Percentiles rank a stretch among this genome's conserved stretches.
These are phyloP conservation scores for Mohoua ochrocephala DNA, from an alignment of 2,113 vertebrate genomes.

Conservation along the genomic window DNA sequence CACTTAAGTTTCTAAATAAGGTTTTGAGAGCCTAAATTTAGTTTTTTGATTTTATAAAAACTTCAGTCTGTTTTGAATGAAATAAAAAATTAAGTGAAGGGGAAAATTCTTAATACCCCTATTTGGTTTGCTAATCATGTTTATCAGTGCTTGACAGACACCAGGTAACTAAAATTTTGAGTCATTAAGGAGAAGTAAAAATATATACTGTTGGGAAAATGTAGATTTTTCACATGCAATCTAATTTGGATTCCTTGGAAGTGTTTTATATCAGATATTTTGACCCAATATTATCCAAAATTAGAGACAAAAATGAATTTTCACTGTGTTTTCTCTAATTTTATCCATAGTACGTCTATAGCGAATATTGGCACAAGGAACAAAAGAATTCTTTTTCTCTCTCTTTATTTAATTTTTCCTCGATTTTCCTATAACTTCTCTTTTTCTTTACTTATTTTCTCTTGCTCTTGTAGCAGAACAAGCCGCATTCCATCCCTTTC, in stretches of 20 bases:
- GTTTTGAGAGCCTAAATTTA: neutral
- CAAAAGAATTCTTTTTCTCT: neutral
- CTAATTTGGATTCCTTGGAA: neutral
- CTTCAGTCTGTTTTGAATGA: neutral
- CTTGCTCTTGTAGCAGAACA: neutral
- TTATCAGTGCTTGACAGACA: neutral
- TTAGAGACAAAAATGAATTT: neutral
- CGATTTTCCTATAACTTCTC: neutral
- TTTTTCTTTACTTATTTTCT: neutral
- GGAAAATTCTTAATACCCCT: neutral
- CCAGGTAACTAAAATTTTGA: neutral
- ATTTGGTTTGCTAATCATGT: neutral
- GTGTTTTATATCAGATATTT: neutral
- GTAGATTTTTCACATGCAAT: neutral
- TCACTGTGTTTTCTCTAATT: neutral
- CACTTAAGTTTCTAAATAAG: constrained; percentile 43
- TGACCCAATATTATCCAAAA: neutral
- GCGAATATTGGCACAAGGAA: neutral
- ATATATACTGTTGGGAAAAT: neutral
- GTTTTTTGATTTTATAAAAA: neutral
- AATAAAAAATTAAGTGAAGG: neutral
- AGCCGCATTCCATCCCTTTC: neutral
- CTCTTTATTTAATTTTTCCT: neutral
- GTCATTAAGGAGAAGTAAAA: neutral
- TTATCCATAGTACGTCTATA: neutral